phyloP scores from a whole-genome alignment of 2,113 vertebrate species.

The Dromas ardeola region DNA sequence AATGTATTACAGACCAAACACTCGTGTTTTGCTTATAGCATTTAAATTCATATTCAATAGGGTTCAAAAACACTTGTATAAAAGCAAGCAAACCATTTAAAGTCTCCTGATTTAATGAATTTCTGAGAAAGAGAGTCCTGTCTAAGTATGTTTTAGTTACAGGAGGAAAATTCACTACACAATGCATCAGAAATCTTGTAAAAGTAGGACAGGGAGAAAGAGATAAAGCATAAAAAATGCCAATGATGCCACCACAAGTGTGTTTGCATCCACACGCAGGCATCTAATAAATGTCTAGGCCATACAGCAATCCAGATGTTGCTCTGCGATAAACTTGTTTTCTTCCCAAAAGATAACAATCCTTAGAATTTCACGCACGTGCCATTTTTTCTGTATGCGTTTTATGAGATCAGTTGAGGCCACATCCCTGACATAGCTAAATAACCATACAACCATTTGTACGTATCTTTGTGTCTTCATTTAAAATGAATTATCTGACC shows the following conservation, averaged over 20 bases:
- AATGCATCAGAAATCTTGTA: not conserved
- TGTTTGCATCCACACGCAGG: not conserved
- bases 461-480: not conserved
- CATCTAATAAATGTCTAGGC: not conserved
- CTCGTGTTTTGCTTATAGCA: slow-evolving; percentile 31
- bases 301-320: not conserved
- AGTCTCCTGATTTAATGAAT: slow-evolving; percentile 27
- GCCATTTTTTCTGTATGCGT: not conserved
- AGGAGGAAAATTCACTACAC: not conserved
- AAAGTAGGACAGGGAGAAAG: not conserved
- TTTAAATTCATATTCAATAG: slow-evolving; percentile 44
- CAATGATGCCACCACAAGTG: not conserved
- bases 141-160: not conserved
- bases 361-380: not conserved
- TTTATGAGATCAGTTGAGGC: not conserved
- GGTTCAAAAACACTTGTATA: not conserved
- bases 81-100: not conserved
- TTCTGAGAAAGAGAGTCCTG: not conserved
- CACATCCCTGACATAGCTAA: not conserved
- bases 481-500: not conserved
- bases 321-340: not conserved
- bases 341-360: not conserved
- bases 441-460: not conserved
- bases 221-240: not conserved
- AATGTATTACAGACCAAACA: slow-evolving; percentile 11